Evolutionary conservation across 2,113 vertebrate genomes (phyloP).

Genomic region (Actenoides hombroni): DNA sequence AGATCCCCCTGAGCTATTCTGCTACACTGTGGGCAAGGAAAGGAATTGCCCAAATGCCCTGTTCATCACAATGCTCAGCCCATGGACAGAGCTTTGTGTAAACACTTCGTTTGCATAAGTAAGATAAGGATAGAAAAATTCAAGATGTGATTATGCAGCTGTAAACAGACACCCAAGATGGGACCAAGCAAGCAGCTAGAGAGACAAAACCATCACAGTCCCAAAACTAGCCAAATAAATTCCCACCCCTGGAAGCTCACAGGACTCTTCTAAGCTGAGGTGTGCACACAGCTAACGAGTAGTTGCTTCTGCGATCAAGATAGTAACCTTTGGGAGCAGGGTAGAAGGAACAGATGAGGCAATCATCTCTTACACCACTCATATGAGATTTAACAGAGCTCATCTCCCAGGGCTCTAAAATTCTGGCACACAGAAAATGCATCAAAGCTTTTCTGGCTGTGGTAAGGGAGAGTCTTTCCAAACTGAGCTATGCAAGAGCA

Average conservation of each 20-base stretch:
- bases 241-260: background rate
- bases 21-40: background rate
- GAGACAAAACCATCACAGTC: background rate
- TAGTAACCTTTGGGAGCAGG: background rate
- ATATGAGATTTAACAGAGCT: background rate
- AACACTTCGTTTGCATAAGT: background rate
- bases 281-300: background rate
- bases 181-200: background rate
- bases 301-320: background rate
- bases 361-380: background rate
- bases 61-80: background rate
- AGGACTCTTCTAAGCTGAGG: background rate
- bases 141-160: background rate
- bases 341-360: background rate
- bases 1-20: background rate
- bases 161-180: background rate
- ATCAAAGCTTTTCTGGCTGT: background rate
- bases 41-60: background rate
- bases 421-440: background rate
- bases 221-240: background rate
- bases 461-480: background rate
- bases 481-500: background rate
- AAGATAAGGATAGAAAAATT: background rate
- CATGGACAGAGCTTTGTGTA: background rate
- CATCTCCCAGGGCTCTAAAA: background rate